These are phyloP conservation scores for Eleutherodactylus coqui DNA, from an alignment of 2,797 vertebrate genomes.

Conservation along the genomic window DNA sequence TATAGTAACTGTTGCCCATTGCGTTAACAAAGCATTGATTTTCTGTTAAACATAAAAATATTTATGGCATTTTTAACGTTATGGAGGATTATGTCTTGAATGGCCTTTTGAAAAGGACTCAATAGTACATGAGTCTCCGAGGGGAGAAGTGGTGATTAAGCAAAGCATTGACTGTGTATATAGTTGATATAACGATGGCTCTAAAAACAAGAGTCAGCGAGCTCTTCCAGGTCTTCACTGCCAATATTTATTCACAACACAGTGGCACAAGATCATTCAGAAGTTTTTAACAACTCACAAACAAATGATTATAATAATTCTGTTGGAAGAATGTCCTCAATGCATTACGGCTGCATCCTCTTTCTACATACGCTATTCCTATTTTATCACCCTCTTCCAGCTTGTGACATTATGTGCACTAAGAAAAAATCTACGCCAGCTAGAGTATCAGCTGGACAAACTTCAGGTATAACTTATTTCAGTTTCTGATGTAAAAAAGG, in stretches of 20 bases:
- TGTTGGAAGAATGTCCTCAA: neutral
- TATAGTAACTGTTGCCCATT: conserved; percentile 44
- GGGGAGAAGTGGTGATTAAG: conserved; percentile 39
- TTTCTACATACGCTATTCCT: neutral
- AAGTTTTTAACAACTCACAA: neutral
- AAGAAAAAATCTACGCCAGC: no score
- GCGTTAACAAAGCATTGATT: conserved; percentile 62
- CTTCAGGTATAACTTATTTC: no score
- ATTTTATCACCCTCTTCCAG: no score
- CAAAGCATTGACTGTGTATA: conserved; percentile 29
- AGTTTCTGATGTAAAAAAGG: no score
- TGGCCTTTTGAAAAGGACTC: conserved; percentile 53
- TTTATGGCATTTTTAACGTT: conserved; percentile 60
- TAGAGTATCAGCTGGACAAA: no score
- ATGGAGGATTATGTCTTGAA: conserved; percentile 48
- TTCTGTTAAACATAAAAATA: conserved; percentile 62
- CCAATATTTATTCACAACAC: neutral
- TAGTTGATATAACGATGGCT: neutral
- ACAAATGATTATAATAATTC: neutral
- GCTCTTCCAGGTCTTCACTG: neutral
- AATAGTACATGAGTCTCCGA: conserved; percentile 40
- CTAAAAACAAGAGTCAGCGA: neutral
- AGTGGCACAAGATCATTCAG: neutral
- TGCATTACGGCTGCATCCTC: neutral
- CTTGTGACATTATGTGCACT: no score